Evolutionary conservation across 2,888 invertebrate genomes (phyloP).

Genomic region (Seira ritae): DNA sequence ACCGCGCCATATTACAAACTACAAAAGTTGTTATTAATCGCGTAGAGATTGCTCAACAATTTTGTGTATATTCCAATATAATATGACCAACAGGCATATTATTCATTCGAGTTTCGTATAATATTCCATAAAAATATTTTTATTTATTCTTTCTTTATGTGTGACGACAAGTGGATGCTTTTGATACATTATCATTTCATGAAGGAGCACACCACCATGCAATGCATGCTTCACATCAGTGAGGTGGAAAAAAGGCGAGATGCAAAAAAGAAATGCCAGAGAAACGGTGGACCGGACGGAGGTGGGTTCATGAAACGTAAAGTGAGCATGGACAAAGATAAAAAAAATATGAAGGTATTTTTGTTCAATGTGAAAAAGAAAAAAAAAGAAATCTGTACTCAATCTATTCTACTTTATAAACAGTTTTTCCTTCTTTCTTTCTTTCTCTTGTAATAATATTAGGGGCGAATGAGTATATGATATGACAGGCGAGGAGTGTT

Average conservation of each 20-base stretch:
- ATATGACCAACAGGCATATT: slow-evolving; percentile 56
- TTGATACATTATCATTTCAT: slow-evolving; percentile 16
- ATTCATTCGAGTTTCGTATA: slow-evolving; percentile 3
- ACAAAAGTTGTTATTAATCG: slow-evolving; percentile 44
- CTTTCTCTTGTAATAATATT: background rate
- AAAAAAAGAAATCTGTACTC: background rate
- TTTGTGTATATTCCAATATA: slow-evolving; percentile 51
- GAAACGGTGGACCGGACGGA: background rate
- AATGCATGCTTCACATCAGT: no score
- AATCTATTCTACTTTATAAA: slow-evolving; percentile 14
- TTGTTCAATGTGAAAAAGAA: background rate
- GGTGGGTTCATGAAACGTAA: slow-evolving; percentile 14
- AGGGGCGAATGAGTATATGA: slow-evolving; percentile 44
- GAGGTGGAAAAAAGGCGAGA: background rate
- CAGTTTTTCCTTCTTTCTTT: background rate
- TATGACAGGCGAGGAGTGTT: slow-evolving; percentile 51
- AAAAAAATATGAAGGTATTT: slow-evolving; percentile 6
- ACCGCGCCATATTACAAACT: background rate
- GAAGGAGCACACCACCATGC: background rate
- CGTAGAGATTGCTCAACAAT: slow-evolving; percentile 29
- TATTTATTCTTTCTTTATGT: slow-evolving; percentile 6
- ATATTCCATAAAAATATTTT: slow-evolving; percentile 15
- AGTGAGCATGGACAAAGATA: background rate
- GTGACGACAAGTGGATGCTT: slow-evolving; percentile 7
- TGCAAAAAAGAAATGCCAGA: slow-evolving; percentile 7